Conservation (phyloP, 1,140 invertebrate species). For the Pseudobourletiella spinata region DNA sequence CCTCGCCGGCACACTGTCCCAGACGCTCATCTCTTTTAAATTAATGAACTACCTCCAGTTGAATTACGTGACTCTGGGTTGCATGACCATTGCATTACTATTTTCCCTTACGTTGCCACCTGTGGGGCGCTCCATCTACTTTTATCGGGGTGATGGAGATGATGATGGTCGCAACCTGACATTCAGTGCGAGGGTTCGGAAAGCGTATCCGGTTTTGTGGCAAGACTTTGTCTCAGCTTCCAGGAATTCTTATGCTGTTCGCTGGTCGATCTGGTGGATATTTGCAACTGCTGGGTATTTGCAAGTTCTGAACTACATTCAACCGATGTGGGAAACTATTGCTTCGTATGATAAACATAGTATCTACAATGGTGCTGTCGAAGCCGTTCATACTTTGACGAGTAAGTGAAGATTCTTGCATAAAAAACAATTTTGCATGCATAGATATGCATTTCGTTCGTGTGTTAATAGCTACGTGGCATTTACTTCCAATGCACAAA, state of each 20-base stretch:
- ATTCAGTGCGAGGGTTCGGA: conserved; percentile 1
- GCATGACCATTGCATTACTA: conserved; percentile 41
- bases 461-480: conserved; percentile 50
- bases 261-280: conserved; percentile 83
- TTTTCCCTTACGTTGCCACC: conserved; percentile 39
- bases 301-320: conserved; percentile 63
- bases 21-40: conserved; percentile 51
- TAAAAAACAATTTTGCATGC: conserved; percentile 30
- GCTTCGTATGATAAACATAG: conserved; percentile 39
- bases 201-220: conserved; percentile 49
- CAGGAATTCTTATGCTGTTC: conserved; percentile 57
- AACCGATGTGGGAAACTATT: conserved; percentile 60
- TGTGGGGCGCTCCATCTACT: conserved; percentile 68
- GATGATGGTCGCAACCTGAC: too few relatives aligned
- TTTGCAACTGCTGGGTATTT: conserved; percentile 43
- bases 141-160: conserved; percentile 47
- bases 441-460: conserved; percentile 39
- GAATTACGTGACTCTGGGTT: conserved; percentile 58
- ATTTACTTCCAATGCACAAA: conserved; percentile 63
- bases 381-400: conserved; percentile 61
- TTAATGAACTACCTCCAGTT: conserved; percentile 56
- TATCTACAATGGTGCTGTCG: conserved; percentile 67
- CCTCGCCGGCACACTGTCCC: conserved; percentile 55
- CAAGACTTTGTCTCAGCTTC: conserved; percentile 63
- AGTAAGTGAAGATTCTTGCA: conserved; percentile 46